phyloP scores from a whole-genome alignment of 2,113 vertebrate species.

The Heliornis fulica region DNA sequence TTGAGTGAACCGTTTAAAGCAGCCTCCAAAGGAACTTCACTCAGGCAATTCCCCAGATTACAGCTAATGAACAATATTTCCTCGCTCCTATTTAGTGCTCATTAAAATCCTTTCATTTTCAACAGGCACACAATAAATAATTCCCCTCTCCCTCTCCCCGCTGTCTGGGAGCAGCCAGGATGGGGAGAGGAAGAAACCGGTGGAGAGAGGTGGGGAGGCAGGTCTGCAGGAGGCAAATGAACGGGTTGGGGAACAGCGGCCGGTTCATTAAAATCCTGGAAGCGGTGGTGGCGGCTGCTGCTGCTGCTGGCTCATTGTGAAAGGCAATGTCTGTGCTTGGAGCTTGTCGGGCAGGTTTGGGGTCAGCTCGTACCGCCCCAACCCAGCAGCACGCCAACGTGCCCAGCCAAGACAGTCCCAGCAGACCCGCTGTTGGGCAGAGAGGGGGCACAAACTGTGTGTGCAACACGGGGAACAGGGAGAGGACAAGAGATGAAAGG shows the following conservation, averaged over 20 bases:
- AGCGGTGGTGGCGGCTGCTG: accelerated
- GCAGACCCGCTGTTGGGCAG: accelerated
- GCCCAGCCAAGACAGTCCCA: accelerated
- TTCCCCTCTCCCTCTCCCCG: slow-evolving; percentile 59
- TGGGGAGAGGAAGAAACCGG: slow-evolving; percentile 44
- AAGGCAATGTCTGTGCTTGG: background rate
- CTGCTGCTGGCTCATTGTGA: background rate
- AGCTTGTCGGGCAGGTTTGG: background rate
- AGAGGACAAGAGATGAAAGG: background rate
- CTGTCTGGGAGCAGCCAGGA: slow-evolving; percentile 58
- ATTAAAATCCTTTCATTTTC: too few relatives aligned
- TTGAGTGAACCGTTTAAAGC: too few relatives aligned
- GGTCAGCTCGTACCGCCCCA: background rate
- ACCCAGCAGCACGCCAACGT: accelerated
- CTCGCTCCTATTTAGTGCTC: too few relatives aligned
- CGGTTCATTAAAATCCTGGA: slow-evolving; percentile 44
- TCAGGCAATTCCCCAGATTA: too few relatives aligned
- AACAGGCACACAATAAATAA: too few relatives aligned
- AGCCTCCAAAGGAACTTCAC: too few relatives aligned
- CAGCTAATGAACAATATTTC: too few relatives aligned
- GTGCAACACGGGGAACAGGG: accelerated
- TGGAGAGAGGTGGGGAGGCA: background rate
- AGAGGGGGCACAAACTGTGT: accelerated
- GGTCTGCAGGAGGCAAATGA: slow-evolving; percentile 43
- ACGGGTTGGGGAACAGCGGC: background rate